phyloP scores from a whole-genome alignment of 2,797 vertebrate species.

The Australoheros facetus region DNA sequence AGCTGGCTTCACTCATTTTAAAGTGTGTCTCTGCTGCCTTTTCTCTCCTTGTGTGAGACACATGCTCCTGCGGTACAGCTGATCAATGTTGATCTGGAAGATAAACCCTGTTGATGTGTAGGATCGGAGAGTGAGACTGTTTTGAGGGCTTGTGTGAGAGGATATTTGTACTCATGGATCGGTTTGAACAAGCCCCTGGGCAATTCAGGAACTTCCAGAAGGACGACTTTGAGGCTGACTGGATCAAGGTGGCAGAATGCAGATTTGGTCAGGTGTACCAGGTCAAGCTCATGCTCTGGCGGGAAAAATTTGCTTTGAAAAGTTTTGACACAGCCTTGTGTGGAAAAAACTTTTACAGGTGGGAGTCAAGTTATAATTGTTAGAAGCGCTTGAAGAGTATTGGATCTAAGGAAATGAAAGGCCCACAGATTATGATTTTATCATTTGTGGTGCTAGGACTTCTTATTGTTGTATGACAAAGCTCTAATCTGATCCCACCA shows the following conservation, averaged over 20 bases:
- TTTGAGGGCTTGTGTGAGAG: neutral
- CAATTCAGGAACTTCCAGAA: slow-evolving; percentile 78
- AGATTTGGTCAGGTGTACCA: slow-evolving; percentile 86
- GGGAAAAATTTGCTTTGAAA: slow-evolving; percentile 83
- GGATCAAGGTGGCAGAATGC: slow-evolving; percentile 82
- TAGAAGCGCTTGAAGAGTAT: neutral
- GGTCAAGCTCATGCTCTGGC: slow-evolving; percentile 83
- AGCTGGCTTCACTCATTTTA: neutral
- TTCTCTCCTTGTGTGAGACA: neutral
- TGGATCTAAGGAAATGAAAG: neutral
- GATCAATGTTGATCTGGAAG: slow-evolving; percentile 37
- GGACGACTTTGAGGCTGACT: slow-evolving; percentile 86
- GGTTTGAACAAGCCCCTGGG: slow-evolving; percentile 27
- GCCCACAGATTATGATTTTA: neutral
- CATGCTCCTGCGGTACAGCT: neutral
- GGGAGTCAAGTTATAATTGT: neutral
- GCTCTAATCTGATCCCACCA: neutral
- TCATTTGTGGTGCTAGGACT: neutral
- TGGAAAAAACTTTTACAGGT: slow-evolving; percentile 76
- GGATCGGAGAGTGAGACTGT: slow-evolving; percentile 35
- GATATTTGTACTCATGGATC: slow-evolving; percentile 58
- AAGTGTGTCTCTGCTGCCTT: slow-evolving; percentile 4
- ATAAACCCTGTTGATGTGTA: slow-evolving; percentile 40
- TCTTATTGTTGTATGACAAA: neutral
- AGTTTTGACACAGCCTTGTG: slow-evolving; percentile 65